A percentile compares a stretch with the other conserved stretches of the same genome.
phyloP scores from a whole-genome alignment of 2,113 vertebrate species.

The Misgurnus mizolepis region DNA sequence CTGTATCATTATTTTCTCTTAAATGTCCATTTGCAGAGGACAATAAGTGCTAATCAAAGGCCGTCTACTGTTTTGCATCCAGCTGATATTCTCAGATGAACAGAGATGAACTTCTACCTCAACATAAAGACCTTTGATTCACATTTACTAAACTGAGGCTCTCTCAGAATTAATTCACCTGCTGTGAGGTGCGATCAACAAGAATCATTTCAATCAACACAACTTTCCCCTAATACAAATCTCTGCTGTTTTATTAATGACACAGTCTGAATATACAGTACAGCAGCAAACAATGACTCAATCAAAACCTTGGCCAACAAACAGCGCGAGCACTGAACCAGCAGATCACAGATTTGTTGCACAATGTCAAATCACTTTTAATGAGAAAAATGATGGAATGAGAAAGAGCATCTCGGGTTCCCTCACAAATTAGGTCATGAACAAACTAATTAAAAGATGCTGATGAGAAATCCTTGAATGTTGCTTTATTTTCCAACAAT shows the following conservation, averaged over 20 bases:
- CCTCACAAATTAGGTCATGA: not conserved
- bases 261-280: not conserved
- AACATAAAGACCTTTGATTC: not conserved
- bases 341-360: not conserved
- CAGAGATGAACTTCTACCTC: not conserved
- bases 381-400: conserved; percentile 14
- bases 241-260: not conserved
- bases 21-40: not conserved
- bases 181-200: not conserved
- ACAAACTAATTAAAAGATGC: not conserved
- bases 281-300: conserved; percentile 24
- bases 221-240: not conserved
- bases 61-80: not conserved
- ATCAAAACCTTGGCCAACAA: conserved; percentile 21
- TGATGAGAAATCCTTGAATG: not conserved
- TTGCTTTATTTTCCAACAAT: not conserved
- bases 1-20: too few relatives aligned
- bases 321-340: conserved; percentile 2
- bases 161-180: not conserved
- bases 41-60: not conserved
- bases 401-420: not conserved
- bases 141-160: not conserved
- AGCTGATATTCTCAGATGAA: not conserved
- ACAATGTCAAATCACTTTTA: not conserved
- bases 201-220: conserved; percentile 10